Evolutionary conservation across 2,797 vertebrate genomes (phyloP).

Genomic region (Phalanger gymnotis): DNA sequence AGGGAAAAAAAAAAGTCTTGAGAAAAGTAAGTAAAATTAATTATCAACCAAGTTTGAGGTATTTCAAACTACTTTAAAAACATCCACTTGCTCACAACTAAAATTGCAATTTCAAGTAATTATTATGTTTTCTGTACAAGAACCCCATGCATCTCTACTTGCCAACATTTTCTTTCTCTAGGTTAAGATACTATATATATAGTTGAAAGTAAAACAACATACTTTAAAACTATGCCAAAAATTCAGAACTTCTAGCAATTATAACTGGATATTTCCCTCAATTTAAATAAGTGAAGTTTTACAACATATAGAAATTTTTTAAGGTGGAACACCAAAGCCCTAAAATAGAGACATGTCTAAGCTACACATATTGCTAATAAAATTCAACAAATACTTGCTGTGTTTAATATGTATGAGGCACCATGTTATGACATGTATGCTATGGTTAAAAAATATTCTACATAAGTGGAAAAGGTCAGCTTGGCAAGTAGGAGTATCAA

Average conservation of each 20-base stretch:
- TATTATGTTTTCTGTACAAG: conserved; percentile 15
- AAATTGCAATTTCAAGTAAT: conserved; percentile 24
- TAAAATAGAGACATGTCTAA: conserved; percentile 27
- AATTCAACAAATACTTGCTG: background rate
- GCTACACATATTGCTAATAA: background rate
- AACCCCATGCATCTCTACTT: conserved; percentile 8
- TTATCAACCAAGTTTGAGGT: background rate
- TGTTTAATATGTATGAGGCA: background rate
- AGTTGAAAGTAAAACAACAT: background rate
- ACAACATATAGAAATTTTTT: conserved; percentile 16
- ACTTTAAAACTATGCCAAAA: conserved; percentile 12
- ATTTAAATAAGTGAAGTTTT: conserved; percentile 44
- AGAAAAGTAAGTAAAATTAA: background rate
- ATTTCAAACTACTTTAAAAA: background rate
- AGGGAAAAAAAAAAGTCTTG: background rate
- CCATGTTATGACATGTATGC: background rate
- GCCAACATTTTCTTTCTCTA: conserved; percentile 2
- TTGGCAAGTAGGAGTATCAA: background rate
- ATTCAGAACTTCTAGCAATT: conserved; percentile 8
- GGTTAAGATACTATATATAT: background rate
- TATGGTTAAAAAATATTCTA: background rate
- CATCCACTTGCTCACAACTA: conserved; percentile 32
- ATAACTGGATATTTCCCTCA: conserved; percentile 29
- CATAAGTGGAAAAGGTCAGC: background rate
- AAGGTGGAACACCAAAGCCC: conserved; percentile 29